Percentiles rank a stretch among this genome's conserved stretches.
Conservation (phyloP, 2,888 invertebrate genomes). For the Drosophila maculinotata region DNA sequence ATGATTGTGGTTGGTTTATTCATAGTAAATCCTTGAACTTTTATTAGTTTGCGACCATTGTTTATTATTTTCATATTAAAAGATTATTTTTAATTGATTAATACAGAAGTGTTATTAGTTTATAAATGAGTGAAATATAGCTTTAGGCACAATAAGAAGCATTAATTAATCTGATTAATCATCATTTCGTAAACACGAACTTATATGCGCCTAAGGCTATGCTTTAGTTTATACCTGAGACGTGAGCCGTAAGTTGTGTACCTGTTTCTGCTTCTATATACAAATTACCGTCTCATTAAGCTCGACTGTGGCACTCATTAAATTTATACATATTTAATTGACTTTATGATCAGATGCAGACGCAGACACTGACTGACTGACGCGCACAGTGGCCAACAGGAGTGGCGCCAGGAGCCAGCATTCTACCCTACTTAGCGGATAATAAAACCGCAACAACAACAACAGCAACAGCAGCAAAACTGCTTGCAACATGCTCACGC, state of each 20-base stretch:
- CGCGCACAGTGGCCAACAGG: constrained; percentile 5
- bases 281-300: constrained; percentile 58
- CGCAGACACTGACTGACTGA: constrained; percentile 19
- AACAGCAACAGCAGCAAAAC: too few relatives aligned
- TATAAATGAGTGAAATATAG: too few relatives aligned
- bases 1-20: background rate
- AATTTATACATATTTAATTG: constrained; percentile 81
- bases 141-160: too few relatives aligned
- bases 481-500: constrained; percentile 61
- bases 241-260: constrained; percentile 14
- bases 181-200: background rate
- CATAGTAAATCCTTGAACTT: background rate
- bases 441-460: constrained; percentile 42
- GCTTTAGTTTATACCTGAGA: constrained; percentile 3
- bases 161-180: background rate
- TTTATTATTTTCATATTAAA: too few relatives aligned
- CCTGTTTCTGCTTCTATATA: constrained; percentile 9
- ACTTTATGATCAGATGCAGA: constrained; percentile 67
- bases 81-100: too few relatives aligned
- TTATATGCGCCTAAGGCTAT: constrained; percentile 6
- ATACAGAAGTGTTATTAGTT: too few relatives aligned
- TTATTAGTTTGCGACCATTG: too few relatives aligned
- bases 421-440: constrained; percentile 71
- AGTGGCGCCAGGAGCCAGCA: constrained; percentile 55
- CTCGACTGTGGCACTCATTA: constrained; percentile 57